phyloP scores from a whole-genome alignment of 2,888 invertebrate genomes.

The Drosophila pseudotalamancana region DNA sequence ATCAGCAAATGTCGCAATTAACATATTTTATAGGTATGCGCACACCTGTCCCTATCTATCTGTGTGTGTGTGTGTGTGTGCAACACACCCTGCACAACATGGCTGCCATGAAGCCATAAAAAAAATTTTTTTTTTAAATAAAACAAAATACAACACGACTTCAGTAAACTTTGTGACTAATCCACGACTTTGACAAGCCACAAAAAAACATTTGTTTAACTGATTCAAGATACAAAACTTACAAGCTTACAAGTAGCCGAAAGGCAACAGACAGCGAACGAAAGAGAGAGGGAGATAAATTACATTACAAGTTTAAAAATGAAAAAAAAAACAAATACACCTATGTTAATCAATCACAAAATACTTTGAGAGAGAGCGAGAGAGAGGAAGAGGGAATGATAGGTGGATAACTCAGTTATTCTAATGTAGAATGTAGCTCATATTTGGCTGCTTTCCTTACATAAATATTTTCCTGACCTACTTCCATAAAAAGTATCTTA shows the following conservation, averaged over 20 bases:
- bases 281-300: neutral
- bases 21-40: constrained; percentile 59
- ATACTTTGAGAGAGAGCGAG: no score
- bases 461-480: no score
- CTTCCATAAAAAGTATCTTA: no score
- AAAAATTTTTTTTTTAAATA: constrained; percentile 33
- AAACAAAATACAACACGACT: constrained; percentile 30
- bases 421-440: no score
- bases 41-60: constrained; percentile 17
- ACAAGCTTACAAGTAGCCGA: constrained; percentile 5
- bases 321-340: no score
- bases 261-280: neutral
- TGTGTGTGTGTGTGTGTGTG: constrained; percentile 22
- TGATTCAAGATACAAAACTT: constrained; percentile 28
- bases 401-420: no score
- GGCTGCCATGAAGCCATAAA: constrained; percentile 57
- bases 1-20: constrained; percentile 74
- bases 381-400: neutral
- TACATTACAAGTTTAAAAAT: no score
- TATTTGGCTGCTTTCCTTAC: no score
- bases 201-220: constrained; percentile 27
- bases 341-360: no score
- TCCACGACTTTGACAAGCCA: constrained; percentile 34
- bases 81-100: constrained; percentile 57
- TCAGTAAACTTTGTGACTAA: constrained; percentile 41